Evolutionary conservation across 2,797 vertebrate genomes (phyloP), one percentile per base, ranked within the genome.

Genomic region (Pseudochirops cupreus): DNA sequence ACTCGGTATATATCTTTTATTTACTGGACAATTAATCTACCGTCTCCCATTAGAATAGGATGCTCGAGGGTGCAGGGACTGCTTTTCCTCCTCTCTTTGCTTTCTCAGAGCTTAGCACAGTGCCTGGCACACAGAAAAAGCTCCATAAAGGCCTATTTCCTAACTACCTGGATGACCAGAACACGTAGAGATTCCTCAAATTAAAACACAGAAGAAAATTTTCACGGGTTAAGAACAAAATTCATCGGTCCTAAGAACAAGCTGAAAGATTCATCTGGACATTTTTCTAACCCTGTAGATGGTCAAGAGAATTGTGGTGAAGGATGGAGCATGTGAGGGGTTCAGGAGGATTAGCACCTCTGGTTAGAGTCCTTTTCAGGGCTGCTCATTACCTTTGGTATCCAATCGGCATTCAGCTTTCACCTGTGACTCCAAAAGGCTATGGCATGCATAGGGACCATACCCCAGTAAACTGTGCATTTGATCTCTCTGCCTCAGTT

Each of bases 361-460:
- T 74, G 14, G 1, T 33, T 33, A 16, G 14, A n/a, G 62, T 5
- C 6, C 2, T 74, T 74, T 74, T 74, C 33, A 21, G 33, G 16
- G 0, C 33, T 74, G 1, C 5, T 39, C 67, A 74, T 21, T 21
- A 74, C n/a, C 16, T 39, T 28, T 74, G n/a, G n/a, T 39, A 39
- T 74, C 67, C 18, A 39, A 0, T 5, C 21, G n/a, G n/a, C 2
- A 9, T 0, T 21, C n/a, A 74, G 2, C n/a, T 74, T n/a, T 74
- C 18, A 39, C 6, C 67, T 74, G n/a, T 21, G 14, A 4, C 18
- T 74, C 67, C n/a, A 39, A 39, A 6, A 74, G n/a, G 18, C n/a
- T 74, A 0, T 39, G 21, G 18, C 0, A 21, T 39, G 5, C 16
- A 2, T 6, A 21, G n/a, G 0, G 16, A 16, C 6, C n/a, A 39